A percentile compares a stretch with the other conserved stretches of the same genome.
phyloP scores from a whole-genome alignment of 2,888 invertebrate genomes.

The Tolmerus cingulatus region DNA sequence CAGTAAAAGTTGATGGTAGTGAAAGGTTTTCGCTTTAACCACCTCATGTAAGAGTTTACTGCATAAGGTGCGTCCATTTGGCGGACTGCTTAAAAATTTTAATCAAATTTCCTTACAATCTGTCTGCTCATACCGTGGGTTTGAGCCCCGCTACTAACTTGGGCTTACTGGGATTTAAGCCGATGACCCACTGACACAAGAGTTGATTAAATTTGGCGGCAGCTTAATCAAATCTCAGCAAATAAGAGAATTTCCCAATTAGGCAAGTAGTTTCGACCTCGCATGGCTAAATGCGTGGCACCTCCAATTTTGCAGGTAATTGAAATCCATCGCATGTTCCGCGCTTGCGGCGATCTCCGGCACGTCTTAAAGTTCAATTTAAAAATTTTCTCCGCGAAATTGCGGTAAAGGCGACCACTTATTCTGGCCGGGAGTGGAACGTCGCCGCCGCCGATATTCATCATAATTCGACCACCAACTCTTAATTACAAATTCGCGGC shows the following conservation, averaged over 20 bases:
- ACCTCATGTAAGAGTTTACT: too few relatives aligned
- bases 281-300: neutral
- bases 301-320: neutral
- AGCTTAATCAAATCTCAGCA: neutral
- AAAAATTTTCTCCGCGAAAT: conserved; percentile 8
- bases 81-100: too few relatives aligned
- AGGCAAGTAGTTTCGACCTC: neutral
- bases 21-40: too few relatives aligned
- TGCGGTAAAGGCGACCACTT: conserved; percentile 27
- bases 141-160: too few relatives aligned
- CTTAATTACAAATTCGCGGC: conserved; percentile 32
- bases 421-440: neutral
- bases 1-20: too few relatives aligned
- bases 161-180: neutral
- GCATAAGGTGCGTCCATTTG: too few relatives aligned
- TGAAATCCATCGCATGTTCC: neutral
- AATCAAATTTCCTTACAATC: too few relatives aligned
- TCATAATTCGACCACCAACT: conserved; percentile 31
- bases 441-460: conserved; percentile 26
- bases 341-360: neutral
- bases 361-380: conserved; percentile 4
- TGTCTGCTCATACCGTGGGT: too few relatives aligned
- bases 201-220: neutral
- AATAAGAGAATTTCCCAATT: neutral
- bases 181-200: neutral